A percentile compares a stretch with the other conserved stretches of the same genome.
These are phyloP conservation scores for Malurus cyaneus DNA, from an alignment of 2,113 vertebrate species.

Conservation along the genomic window DNA sequence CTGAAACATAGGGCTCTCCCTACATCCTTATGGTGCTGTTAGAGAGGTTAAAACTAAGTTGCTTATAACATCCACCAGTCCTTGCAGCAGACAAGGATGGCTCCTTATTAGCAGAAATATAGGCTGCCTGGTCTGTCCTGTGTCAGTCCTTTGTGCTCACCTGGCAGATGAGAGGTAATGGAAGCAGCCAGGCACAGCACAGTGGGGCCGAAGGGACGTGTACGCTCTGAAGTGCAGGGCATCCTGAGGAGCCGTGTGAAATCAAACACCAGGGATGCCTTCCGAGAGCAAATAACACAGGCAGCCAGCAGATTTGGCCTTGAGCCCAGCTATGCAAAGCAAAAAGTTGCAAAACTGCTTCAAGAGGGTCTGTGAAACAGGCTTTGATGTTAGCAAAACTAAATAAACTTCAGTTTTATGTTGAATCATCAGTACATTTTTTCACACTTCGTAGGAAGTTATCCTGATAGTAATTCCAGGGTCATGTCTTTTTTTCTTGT, in stretches of 20 bases:
- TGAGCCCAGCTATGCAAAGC: neutral
- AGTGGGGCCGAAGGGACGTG: neutral
- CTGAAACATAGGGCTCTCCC: neutral
- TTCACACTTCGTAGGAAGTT: neutral
- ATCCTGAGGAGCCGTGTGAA: neutral
- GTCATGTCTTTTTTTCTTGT: neutral
- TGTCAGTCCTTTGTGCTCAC: neutral
- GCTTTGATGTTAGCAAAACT: neutral
- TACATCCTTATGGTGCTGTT: neutral
- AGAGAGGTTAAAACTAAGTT: neutral
- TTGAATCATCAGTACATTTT: neutral
- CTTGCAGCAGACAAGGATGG: neutral
- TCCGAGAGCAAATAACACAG: neutral
- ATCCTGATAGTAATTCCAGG: neutral
- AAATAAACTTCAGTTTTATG: neutral
- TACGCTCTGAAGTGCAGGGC: neutral
- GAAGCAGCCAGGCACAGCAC: neutral
- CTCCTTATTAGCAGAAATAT: neutral
- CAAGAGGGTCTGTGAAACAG: neutral
- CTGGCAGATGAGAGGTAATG: neutral
- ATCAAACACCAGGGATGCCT: neutral
- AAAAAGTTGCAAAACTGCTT: neutral
- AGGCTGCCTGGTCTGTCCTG: neutral
- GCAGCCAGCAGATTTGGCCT: conserved; percentile 10
- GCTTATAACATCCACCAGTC: neutral